Percentiles rank a stretch among this genome's conserved stretches.
phyloP scores from a whole-genome alignment of 30 jellyfish, hydroid and myxozoan genomes.

The Phacellophora camtschatica region DNA sequence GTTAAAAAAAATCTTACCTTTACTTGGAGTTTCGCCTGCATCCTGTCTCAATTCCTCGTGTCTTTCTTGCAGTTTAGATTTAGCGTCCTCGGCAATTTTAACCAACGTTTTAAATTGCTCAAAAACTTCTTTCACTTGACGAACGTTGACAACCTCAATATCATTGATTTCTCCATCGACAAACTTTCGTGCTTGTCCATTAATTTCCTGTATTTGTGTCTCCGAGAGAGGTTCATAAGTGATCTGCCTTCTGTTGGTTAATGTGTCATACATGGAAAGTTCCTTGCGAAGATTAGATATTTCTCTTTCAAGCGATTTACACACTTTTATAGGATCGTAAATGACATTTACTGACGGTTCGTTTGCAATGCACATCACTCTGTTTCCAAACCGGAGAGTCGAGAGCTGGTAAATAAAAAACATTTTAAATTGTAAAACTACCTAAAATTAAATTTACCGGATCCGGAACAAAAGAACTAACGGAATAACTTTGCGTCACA shows the following conservation, averaged over 20 bases:
- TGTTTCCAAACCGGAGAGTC: slow-evolving; percentile 91
- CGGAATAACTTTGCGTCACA: too few relatives aligned
- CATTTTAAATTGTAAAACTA: not conserved
- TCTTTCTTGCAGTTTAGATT: slow-evolving; percentile 44
- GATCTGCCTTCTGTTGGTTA: slow-evolving; percentile 78
- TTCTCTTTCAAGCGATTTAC: slow-evolving; percentile 80
- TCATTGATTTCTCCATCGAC: slow-evolving; percentile 74
- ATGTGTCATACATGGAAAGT: slow-evolving; percentile 91
- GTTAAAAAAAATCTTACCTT: too few relatives aligned
- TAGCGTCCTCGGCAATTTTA: slow-evolving; percentile 38
- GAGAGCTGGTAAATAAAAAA: slow-evolving; percentile 65
- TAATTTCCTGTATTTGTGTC: slow-evolving; percentile 71
- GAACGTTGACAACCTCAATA: slow-evolving; percentile 67
- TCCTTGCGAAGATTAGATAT: slow-evolving; percentile 70
- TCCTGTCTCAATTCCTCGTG: slow-evolving; percentile 19
- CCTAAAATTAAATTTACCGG: too few relatives aligned
- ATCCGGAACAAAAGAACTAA: too few relatives aligned
- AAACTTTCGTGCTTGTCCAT: slow-evolving; percentile 70
- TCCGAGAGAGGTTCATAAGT: slow-evolving; percentile 88
- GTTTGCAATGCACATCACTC: slow-evolving; percentile 81
- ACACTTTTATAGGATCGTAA: slow-evolving; percentile 61
- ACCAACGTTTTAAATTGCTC: slow-evolving; percentile 73
- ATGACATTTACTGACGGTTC: slow-evolving; percentile 72
- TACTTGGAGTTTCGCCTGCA: slow-evolving; percentile 8
- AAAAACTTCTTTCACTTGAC: slow-evolving; percentile 88